Evolutionary conservation across 1,140 invertebrate species (phyloP).

Genomic region (Caenorhabditis latens): DNA sequence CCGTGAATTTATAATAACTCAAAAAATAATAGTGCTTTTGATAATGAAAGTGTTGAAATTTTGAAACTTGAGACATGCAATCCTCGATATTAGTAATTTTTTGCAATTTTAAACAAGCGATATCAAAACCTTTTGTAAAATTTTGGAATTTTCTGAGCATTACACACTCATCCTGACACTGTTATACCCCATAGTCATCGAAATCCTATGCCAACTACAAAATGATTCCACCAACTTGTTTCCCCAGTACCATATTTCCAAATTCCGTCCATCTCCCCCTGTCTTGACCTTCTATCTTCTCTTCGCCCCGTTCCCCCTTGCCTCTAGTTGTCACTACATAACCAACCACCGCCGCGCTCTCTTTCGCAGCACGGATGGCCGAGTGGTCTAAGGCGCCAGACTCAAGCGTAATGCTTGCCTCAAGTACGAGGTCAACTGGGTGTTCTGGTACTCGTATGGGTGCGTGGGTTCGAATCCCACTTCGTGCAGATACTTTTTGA

Average conservation of each 20-base stretch:
- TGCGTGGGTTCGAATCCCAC: conserved; percentile 59
- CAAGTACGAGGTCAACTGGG: conserved; percentile 30
- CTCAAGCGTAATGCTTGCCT: conserved; percentile 65
- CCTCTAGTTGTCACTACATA: not conserved
- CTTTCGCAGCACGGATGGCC: conserved; percentile 69
- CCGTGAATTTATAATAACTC: too few species aligned
- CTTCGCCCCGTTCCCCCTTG: not conserved
- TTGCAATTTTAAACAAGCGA: too few species aligned
- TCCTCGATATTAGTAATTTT: too few species aligned
- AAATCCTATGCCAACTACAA: too few species aligned
- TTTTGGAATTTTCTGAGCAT: too few species aligned
- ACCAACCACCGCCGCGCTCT: not conserved
- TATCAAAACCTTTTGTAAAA: too few species aligned
- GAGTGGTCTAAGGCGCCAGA: conserved; percentile 74
- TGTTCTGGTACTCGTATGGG: conserved; percentile 55
- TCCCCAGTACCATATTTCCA: not conserved
- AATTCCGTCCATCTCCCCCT: not conserved
- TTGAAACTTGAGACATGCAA: too few species aligned
- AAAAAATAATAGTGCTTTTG: too few species aligned
- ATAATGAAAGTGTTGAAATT: too few species aligned
- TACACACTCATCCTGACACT: too few species aligned
- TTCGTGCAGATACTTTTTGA: conserved; percentile 53
- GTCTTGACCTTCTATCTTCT: not conserved
- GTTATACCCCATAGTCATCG: too few species aligned
- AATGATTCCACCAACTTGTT: too few species aligned